A percentile compares a stretch with the other conserved stretches of the same genome.
These are phyloP conservation scores for Symphodus melops DNA, from an alignment of 2,113 vertebrate species.

Conservation along the genomic window DNA sequence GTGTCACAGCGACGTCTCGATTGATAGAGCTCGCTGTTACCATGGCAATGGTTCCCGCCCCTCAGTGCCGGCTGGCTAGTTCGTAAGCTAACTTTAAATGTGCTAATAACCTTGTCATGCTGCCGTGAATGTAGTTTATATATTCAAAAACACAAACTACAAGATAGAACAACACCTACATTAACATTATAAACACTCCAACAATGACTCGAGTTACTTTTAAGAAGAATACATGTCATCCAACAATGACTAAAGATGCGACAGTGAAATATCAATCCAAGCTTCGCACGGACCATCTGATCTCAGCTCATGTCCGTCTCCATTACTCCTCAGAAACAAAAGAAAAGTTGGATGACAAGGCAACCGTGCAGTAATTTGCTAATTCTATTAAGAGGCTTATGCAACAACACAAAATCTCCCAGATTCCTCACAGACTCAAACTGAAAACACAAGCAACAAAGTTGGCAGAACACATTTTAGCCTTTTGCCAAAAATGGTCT, in stretches of 20 bases:
- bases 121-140: too few species aligned
- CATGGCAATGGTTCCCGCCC: too few species aligned
- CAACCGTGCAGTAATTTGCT: conserved; percentile 1
- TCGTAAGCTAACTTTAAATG: too few species aligned
- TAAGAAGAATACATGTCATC: too few species aligned
- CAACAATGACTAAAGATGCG: neutral
- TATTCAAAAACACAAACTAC: too few species aligned
- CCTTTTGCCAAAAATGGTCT: neutral
- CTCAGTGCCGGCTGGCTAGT: too few species aligned
- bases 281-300: neutral
- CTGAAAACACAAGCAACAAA: conserved; percentile 16
- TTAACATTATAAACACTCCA: too few species aligned
- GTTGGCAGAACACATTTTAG: neutral
- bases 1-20: too few species aligned
- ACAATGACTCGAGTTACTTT: too few species aligned
- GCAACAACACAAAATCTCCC: neutral
- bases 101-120: too few species aligned
- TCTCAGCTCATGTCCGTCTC: neutral
- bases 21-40: too few species aligned
- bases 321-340: neutral
- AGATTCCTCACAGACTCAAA: conserved; percentile 12
- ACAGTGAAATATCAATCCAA: neutral
- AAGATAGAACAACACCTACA: too few species aligned
- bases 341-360: neutral
- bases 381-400: conserved; percentile 19